Conservation (phyloP, 2,797 vertebrate genomes). For the Anas capensis region DNA sequence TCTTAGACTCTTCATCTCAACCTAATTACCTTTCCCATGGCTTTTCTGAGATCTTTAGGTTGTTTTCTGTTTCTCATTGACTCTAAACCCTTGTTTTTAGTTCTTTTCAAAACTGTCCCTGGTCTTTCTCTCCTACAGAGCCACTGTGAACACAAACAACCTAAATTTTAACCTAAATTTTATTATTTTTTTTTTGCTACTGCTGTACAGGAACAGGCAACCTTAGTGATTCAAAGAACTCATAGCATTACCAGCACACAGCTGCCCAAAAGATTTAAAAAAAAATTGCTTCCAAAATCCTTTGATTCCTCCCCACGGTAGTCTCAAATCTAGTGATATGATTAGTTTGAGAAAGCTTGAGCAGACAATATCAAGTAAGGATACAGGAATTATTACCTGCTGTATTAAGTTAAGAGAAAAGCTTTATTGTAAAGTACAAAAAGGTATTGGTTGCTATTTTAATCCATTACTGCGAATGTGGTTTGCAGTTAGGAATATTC, state of each 20-base stretch:
- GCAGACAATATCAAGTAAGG: not conserved
- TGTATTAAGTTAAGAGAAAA: not conserved
- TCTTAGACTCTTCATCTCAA: not conserved
- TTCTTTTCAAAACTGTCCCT: not conserved
- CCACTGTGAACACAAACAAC: not conserved
- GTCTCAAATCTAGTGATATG: not conserved
- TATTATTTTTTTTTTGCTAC: not conserved
- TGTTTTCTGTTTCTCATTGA: not conserved
- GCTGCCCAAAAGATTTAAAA: not conserved
- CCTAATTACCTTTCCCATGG: not conserved
- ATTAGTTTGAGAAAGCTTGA: not conserved
- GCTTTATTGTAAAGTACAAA: not conserved
- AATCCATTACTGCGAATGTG: not conserved
- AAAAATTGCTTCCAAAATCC: not conserved
- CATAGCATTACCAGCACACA: not conserved
- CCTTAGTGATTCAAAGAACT: not conserved
- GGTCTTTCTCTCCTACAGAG: not conserved
- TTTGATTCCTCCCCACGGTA: not conserved
- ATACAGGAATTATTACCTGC: not conserved
- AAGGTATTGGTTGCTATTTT: not conserved
- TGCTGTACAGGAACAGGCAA: not conserved
- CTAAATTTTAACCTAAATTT: not conserved
- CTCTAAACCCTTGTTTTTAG: not conserved
- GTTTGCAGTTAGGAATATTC: not conserved
- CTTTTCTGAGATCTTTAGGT: not conserved